Conservation (phyloP, 2,888 invertebrate genomes). For the Gasteruption jaculator region DNA sequence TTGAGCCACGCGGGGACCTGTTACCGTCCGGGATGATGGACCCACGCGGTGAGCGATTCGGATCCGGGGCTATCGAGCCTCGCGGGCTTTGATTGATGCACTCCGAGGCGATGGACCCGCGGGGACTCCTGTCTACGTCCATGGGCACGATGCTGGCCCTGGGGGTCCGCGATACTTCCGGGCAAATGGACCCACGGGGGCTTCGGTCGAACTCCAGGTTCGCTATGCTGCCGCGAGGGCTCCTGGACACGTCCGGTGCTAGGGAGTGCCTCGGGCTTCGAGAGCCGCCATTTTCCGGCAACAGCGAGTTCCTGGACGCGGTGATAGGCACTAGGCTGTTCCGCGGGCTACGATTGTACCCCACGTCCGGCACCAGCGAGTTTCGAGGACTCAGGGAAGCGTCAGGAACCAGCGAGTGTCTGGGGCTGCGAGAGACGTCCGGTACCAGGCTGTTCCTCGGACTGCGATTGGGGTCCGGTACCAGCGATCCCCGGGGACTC, state of each 20-base stretch:
- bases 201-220: slow-evolving; percentile 60
- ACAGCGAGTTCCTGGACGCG: slow-evolving; percentile 32
- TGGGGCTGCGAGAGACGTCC: slow-evolving; percentile 57
- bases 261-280: slow-evolving; percentile 62
- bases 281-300: slow-evolving; percentile 45
- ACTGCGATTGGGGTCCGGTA: slow-evolving; percentile 56
- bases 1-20: slow-evolving; percentile 57
- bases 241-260: slow-evolving; percentile 57
- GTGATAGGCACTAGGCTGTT: slow-evolving; percentile 56
- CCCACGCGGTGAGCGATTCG: slow-evolving; percentile 49
- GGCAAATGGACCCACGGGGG: slow-evolving; percentile 61
- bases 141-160: slow-evolving; percentile 33
- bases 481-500: slow-evolving; percentile 60
- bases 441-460: slow-evolving; percentile 63
- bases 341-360: slow-evolving; percentile 55
- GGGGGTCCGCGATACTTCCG: slow-evolving; percentile 59
- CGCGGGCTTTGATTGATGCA: slow-evolving; percentile 53
- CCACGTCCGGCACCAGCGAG: slow-evolving; percentile 59
- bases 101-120: slow-evolving; percentile 56
- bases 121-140: slow-evolving; percentile 55
- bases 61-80: slow-evolving; percentile 43
- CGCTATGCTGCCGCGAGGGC: slow-evolving; percentile 55
- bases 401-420: slow-evolving; percentile 60
- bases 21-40: slow-evolving; percentile 54
- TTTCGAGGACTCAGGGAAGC: slow-evolving; percentile 59